phyloP scores from a whole-genome alignment of 2,888 invertebrate genomes.

The Tupiocoris notatus region DNA sequence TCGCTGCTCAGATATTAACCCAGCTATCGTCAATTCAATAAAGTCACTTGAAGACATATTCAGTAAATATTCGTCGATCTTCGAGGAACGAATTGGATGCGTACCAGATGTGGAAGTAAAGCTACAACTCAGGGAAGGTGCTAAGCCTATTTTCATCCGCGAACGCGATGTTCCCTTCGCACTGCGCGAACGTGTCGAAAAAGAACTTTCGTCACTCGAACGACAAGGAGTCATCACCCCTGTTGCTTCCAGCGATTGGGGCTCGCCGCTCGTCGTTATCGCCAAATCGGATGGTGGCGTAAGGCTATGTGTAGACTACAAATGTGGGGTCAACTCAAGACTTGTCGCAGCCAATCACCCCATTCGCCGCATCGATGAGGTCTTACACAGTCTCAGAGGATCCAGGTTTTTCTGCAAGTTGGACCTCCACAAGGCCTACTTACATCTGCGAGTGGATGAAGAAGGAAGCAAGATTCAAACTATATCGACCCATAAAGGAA shows the following conservation, averaged over 20 bases:
- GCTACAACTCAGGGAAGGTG: slow-evolving; percentile 15
- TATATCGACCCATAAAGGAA: slow-evolving; percentile 21
- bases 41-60: slow-evolving; percentile 28
- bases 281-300: slow-evolving; percentile 29
- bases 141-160: slow-evolving; percentile 16
- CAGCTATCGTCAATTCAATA: slow-evolving; percentile 5
- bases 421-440: slow-evolving; percentile 26
- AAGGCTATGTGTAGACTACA: slow-evolving; percentile 25
- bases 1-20: neutral
- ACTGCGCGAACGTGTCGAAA: neutral
- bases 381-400: slow-evolving; percentile 28
- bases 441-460: slow-evolving; percentile 26
- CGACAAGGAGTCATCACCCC: slow-evolving; percentile 27
- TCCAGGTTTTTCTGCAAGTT: slow-evolving; percentile 26
- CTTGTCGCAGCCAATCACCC: slow-evolving; percentile 48
- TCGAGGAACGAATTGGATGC: slow-evolving; percentile 26
- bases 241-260: slow-evolving; percentile 40
- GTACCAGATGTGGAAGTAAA: slow-evolving; percentile 21
- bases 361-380: slow-evolving; percentile 45
- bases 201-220: slow-evolving; percentile 3
- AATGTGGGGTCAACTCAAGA: slow-evolving; percentile 25
- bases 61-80: slow-evolving; percentile 9
- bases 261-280: slow-evolving; percentile 24
- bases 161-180: slow-evolving; percentile 39
- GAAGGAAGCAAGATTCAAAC: slow-evolving; percentile 18